Percentiles rank a stretch among this genome's conserved stretches.
Evolutionary conservation across 2,888 invertebrate genomes (phyloP).

Genomic region (Pinctada fucata): DNA sequence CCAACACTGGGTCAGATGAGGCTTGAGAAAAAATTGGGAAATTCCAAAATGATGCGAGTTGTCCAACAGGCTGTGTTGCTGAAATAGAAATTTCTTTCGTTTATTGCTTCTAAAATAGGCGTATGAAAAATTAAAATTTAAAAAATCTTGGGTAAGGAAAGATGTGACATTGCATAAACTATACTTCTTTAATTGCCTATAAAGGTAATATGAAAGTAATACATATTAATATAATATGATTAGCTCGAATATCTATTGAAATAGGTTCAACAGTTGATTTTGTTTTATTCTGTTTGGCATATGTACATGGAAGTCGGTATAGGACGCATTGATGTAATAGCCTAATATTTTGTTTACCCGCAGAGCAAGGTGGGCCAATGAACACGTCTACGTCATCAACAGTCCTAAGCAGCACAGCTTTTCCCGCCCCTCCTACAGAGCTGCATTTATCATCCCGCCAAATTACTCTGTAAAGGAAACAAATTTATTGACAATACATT

Average conservation of each 20-base stretch:
- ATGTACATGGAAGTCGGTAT: too few relatives aligned
- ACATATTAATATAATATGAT: too few relatives aligned
- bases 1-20: slow-evolving; percentile 62
- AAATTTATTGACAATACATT: too few relatives aligned
- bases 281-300: too few relatives aligned
- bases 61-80: slow-evolving; percentile 63
- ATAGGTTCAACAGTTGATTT: too few relatives aligned
- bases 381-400: slow-evolving; percentile 58
- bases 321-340: too few relatives aligned
- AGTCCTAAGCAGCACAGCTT: slow-evolving; percentile 48
- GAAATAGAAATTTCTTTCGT: slow-evolving; percentile 22
- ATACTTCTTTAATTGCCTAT: too few relatives aligned
- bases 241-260: too few relatives aligned
- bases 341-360: slow-evolving; percentile 44
- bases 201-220: too few relatives aligned
- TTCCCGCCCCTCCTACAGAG: slow-evolving; percentile 54
- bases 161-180: too few relatives aligned
- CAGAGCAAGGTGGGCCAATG: slow-evolving; percentile 65
- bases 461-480: slow-evolving; percentile 50
- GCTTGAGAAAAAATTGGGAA: slow-evolving; percentile 67
- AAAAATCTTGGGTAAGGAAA: too few relatives aligned
- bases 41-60: slow-evolving; percentile 67
- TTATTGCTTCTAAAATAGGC: background rate
- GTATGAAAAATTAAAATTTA: too few relatives aligned
- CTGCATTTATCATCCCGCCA: slow-evolving; percentile 60